These are phyloP conservation scores for Asbolus verrucosus DNA, from an alignment of 1,140 invertebrate genomes.

Conservation along the genomic window DNA sequence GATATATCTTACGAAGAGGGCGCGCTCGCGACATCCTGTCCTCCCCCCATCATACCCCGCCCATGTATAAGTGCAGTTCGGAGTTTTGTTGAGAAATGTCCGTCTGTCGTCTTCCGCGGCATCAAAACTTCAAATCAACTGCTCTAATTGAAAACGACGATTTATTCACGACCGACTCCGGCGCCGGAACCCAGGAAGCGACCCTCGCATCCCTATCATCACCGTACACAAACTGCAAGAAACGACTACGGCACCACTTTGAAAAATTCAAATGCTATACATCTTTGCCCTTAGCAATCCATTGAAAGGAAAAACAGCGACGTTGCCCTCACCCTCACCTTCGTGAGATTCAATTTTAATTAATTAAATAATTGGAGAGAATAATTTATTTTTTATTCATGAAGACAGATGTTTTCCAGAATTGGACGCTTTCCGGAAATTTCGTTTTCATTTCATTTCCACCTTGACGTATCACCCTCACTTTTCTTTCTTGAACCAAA, in stretches of 20 bases:
- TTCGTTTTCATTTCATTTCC: background rate
- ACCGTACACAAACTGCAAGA: background rate
- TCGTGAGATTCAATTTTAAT: too few species aligned
- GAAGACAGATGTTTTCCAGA: background rate
- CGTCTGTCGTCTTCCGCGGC: too few species aligned
- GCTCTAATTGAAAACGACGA: background rate
- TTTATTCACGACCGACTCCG: too few species aligned
- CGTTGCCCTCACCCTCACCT: too few species aligned
- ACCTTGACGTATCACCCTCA: background rate
- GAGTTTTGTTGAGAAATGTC: too few species aligned
- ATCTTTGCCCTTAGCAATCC: background rate
- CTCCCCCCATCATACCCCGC: background rate
- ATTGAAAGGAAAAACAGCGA: too few species aligned
- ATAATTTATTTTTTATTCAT: background rate
- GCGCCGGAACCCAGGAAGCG: too few species aligned
- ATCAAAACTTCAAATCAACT: too few species aligned
- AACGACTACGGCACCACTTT: too few species aligned
- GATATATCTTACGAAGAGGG: constrained; percentile 42
- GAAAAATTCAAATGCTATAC: too few species aligned
- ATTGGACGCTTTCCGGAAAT: background rate
- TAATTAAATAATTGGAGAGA: background rate
- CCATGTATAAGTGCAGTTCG: background rate
- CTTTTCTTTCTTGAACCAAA: too few species aligned
- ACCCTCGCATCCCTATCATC: too few species aligned
- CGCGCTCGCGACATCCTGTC: background rate